Conservation (phyloP, 1,140 invertebrate species). For the Drosophila truncata region DNA sequence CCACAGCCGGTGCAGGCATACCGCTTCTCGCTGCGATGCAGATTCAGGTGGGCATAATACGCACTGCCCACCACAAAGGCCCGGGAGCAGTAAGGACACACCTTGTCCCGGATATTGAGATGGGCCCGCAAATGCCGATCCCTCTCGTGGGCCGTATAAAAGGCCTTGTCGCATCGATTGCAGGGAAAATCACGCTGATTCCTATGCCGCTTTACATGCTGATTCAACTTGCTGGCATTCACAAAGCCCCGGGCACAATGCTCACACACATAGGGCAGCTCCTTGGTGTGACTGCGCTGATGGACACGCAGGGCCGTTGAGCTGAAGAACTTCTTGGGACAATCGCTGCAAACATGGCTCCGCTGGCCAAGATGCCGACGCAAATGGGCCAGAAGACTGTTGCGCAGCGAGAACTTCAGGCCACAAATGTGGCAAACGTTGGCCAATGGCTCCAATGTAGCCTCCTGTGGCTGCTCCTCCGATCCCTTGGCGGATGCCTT, state of each 20-base stretch:
- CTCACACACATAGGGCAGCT: slow-evolving; percentile 75
- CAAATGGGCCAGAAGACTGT: slow-evolving; percentile 66
- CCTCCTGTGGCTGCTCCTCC: slow-evolving; percentile 2
- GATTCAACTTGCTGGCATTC: slow-evolving; percentile 86
- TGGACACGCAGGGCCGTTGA: slow-evolving; percentile 65
- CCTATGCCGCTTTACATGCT: slow-evolving; percentile 88
- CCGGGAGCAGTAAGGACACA: slow-evolving; percentile 88
- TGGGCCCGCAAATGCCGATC: slow-evolving; percentile 69
- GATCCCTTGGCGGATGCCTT: too few species aligned
- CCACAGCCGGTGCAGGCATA: slow-evolving; percentile 86
- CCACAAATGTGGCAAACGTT: slow-evolving; percentile 80
- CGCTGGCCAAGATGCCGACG: slow-evolving; percentile 65
- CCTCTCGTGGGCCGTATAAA: slow-evolving; percentile 84
- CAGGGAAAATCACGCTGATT: slow-evolving; percentile 91
- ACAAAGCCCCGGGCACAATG: slow-evolving; percentile 74
- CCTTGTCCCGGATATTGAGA: slow-evolving; percentile 76
- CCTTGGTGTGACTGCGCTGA: slow-evolving; percentile 76
- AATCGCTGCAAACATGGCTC: slow-evolving; percentile 55
- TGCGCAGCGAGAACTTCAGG: slow-evolving; percentile 70
- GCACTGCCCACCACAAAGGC: slow-evolving; percentile 87
- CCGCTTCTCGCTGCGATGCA: slow-evolving; percentile 87
- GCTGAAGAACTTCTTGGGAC: slow-evolving; percentile 78
- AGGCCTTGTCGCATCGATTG: slow-evolving; percentile 89
- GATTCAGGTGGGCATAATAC: slow-evolving; percentile 87
- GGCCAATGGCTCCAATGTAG: slow-evolving; percentile 33